These are phyloP conservation scores for Cyclargus thomasi DNA, from an alignment of 1,140 invertebrate genomes.

Conservation along the genomic window DNA sequence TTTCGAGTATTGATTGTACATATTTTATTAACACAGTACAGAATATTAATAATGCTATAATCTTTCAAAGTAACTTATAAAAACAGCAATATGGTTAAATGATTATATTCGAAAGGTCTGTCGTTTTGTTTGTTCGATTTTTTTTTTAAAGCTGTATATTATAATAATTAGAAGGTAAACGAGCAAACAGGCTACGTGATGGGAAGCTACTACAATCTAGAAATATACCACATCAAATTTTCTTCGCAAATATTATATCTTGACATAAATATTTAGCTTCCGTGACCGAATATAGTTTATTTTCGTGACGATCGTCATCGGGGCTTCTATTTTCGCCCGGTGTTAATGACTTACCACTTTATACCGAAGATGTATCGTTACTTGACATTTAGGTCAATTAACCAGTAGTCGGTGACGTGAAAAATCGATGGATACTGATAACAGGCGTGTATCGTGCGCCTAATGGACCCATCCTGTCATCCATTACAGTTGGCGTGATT, in stretches of 20 bases:
- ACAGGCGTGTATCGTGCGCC: not conserved
- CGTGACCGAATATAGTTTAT: not conserved
- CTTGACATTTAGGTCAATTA: slow-evolving; percentile 58
- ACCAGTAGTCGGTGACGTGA: slow-evolving; percentile 35
- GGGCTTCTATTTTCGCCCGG: slow-evolving; percentile 39
- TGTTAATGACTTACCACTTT: slow-evolving; percentile 52
- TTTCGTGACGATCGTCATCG: not conserved
- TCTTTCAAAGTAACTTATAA: too few relatives aligned
- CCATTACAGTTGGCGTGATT: not conserved
- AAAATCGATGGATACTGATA: not conserved
- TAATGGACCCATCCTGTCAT: not conserved
- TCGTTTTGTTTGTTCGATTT: too few relatives aligned
- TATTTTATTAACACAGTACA: too few relatives aligned
- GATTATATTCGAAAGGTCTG: too few relatives aligned
- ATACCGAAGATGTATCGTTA: slow-evolving; percentile 35
- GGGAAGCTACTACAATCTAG: too few relatives aligned
- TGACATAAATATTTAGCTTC: not conserved
- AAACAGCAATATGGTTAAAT: too few relatives aligned
- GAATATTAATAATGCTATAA: too few relatives aligned
- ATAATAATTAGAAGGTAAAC: too few relatives aligned
- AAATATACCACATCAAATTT: not conserved
- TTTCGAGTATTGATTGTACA: not conserved
- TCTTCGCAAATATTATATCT: not conserved
- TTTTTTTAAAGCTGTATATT: too few relatives aligned
- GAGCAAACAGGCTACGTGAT: too few relatives aligned